Base-by-base conservation (phyloP, 2,888 invertebrate genomes). In the Agrotis exclamationis region DNA sequence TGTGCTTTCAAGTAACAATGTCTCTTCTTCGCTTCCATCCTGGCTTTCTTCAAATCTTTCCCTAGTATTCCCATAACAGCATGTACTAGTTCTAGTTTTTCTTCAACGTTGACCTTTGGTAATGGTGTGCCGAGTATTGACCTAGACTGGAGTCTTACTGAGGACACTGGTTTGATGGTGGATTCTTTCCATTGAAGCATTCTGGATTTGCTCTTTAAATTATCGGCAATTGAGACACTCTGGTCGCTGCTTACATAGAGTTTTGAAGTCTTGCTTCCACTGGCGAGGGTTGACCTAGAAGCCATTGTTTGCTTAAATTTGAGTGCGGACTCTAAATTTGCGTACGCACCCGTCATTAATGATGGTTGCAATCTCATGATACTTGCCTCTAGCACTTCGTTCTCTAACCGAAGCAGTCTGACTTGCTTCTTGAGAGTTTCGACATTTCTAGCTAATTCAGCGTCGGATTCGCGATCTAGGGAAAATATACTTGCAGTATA, bases 311-410 rank as follows among this genome's bases (percentile, higher is more conserved):
- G 59, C 1, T 18, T 13, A 20, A 47, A 2, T 48, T 45, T 80
- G 0, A 18, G 5, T 9, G 63, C 68, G 14, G 24, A 74, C 9
- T 76, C 67, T 1, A 75, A 48, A 13, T 48, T 92, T 56, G 93
- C 91, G 47, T 92, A 91, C 47, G 95, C 88, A 62, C 96, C 95
- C 56, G 91, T 88, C 86, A 96, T 90, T 18, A 95, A 71, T 0
- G 93, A 70, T 1, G 96, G 96, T 39, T 96, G 96, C 4, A 95
- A 71, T 47, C 96, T 92, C 71, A 85, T 79, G 1, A 97, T 92
- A 2, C 93, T 95, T 33, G 89, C 90, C 74, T 97, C 96, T 9
- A 96, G 90, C 13, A 97, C 88, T 63, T 96, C 96, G 71, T 97
- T 97, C 80, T 97, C 97, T 5, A 96, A 76, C 0, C 82, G 82